These are phyloP conservation scores for Gnathonemus echidnorhynchus DNA, from an alignment of 2,113 vertebrate genomes.

Conservation along the genomic window DNA sequence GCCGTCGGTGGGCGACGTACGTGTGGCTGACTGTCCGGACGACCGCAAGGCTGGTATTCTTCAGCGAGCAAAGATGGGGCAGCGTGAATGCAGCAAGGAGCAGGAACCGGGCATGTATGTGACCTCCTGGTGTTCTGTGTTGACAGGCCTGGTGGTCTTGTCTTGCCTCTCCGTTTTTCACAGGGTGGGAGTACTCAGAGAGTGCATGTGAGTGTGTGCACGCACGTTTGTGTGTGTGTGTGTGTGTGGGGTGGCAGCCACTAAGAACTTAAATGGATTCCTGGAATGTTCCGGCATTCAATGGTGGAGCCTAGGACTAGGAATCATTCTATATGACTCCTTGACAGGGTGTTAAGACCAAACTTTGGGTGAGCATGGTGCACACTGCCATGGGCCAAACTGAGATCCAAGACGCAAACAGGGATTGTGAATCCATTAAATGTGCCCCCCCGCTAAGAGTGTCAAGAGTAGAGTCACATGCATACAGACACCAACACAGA, in stretches of 20 bases:
- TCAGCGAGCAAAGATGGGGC: background rate
- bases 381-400: background rate
- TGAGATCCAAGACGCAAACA: background rate
- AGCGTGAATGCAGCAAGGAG: background rate
- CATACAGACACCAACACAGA: slow-evolving; percentile 68
- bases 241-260: background rate
- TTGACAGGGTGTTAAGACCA: background rate
- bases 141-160: background rate
- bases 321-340: background rate
- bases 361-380: background rate
- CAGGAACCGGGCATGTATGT: background rate
- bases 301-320: background rate
- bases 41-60: background rate
- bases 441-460: background rate
- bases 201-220: background rate
- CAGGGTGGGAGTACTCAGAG: background rate
- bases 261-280: background rate
- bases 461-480: slow-evolving; percentile 52
- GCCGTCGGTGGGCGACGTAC: background rate
- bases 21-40: background rate
- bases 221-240: background rate
- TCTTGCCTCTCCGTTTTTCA: background rate
- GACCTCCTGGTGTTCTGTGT: background rate
- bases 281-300: background rate
- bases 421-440: background rate